Evolutionary conservation across 2,888 invertebrate genomes (phyloP).

Genomic region (Melieria crassipennis): DNA sequence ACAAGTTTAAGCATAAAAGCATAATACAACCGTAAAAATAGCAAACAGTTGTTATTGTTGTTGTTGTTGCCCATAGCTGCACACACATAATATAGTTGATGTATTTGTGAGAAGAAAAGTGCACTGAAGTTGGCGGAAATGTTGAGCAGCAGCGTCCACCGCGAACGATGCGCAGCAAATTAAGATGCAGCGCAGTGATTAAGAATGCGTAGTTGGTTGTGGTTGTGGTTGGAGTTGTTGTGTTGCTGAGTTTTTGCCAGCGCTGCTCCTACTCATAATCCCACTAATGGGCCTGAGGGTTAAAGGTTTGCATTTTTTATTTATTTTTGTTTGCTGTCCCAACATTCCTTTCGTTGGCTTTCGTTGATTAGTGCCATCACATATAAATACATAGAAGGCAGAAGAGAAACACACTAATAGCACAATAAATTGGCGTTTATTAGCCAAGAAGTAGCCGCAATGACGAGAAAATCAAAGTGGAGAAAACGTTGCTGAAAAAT

Average conservation of each 20-base stretch:
- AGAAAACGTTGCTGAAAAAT: conserved; percentile 13
- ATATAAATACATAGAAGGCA: neutral
- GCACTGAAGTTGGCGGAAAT: no score
- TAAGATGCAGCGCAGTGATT: conserved; percentile 29
- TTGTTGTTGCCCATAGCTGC: no score
- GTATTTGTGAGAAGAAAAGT: no score
- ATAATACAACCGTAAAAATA: conserved; percentile 1
- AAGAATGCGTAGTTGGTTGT: conserved; percentile 10
- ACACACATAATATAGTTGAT: no score
- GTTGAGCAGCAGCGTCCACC: neutral
- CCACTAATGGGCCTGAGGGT: conserved; percentile 31
- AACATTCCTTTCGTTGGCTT: no score
- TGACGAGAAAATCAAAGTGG: conserved; percentile 25
- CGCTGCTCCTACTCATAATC: conserved; percentile 24
- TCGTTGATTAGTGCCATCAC: no score
- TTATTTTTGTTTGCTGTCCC: neutral
- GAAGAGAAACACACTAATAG: neutral
- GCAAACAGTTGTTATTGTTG: neutral
- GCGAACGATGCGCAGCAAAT: conserved; percentile 18
- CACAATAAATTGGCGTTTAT: conserved; percentile 30
- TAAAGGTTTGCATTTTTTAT: conserved; percentile 17
- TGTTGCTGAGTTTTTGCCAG: neutral
- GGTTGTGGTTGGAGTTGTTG: neutral
- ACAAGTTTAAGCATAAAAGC: neutral
- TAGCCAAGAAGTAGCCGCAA: conserved; percentile 27